These are phyloP conservation scores for Paraescarpia echinospica DNA, from an alignment of 1,140 invertebrate genomes.

Conservation along the genomic window DNA sequence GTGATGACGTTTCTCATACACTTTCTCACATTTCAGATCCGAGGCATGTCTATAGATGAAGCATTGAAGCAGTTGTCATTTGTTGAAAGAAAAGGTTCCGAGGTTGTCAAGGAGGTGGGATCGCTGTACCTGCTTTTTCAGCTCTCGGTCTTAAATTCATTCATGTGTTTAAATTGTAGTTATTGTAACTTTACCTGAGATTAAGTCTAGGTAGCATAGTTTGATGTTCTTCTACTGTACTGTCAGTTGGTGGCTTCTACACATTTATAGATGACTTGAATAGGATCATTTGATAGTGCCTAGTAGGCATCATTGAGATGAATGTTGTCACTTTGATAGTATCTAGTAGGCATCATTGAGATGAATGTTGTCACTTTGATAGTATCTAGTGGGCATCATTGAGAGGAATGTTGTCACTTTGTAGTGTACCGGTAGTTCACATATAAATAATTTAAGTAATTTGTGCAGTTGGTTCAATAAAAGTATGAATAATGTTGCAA, in stretches of 20 bases:
- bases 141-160: neutral
- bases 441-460: too few species aligned
- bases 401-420: neutral
- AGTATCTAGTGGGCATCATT: neutral
- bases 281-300: neutral
- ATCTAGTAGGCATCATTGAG: neutral
- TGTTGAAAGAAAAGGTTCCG: constrained; percentile 79
- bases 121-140: neutral
- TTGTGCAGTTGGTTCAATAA: too few species aligned
- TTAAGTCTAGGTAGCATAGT: neutral
- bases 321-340: neutral
- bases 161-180: neutral
- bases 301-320: neutral
- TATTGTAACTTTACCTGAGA: neutral
- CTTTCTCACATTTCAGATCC: constrained; percentile 47
- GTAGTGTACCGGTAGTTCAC: too few species aligned
- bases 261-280: neutral
- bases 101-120: constrained; percentile 72
- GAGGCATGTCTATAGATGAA: constrained; percentile 92
- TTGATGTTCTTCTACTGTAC: neutral
- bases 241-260: neutral
- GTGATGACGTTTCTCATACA: neutral
- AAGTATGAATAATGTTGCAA: too few species aligned
- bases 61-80: constrained; percentile 88
- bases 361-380: neutral